A percentile compares a stretch with the other conserved stretches of the same genome.
These are phyloP conservation scores for Acanthornis magna DNA, from an alignment of 2,797 vertebrate genomes.

Conservation along the genomic window DNA sequence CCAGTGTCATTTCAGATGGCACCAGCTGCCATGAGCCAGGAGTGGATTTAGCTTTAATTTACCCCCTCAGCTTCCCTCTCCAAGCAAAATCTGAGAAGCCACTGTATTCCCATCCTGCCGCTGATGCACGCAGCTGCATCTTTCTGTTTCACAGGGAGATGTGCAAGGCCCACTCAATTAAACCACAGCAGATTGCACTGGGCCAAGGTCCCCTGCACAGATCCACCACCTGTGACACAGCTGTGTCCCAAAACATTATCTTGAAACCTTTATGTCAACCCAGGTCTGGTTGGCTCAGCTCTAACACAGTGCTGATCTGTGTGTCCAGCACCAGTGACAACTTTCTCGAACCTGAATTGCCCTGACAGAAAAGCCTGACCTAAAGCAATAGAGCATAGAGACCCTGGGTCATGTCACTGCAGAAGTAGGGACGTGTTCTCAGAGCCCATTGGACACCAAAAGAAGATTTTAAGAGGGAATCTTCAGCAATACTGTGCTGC, in stretches of 20 bases:
- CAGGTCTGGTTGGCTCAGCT: neutral
- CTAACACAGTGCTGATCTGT: neutral
- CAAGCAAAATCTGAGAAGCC: neutral
- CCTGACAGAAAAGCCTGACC: neutral
- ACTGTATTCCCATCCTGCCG: neutral
- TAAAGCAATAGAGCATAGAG: neutral
- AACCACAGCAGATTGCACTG: neutral
- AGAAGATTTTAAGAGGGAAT: neutral
- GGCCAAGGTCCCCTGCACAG: neutral
- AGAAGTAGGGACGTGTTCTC: neutral
- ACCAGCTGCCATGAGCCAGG: neutral
- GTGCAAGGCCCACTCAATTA: neutral
- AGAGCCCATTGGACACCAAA: neutral
- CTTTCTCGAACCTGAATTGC: neutral
- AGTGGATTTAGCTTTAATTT: neutral
- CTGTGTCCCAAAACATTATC: neutral
- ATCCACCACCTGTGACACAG: neutral
- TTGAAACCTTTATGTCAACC: neutral
- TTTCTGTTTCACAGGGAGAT: neutral
- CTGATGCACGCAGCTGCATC: accelerated
- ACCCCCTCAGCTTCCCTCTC: neutral
- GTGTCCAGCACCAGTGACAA: neutral
- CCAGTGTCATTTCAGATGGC: neutral
- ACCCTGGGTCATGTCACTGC: neutral
- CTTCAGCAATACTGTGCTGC: neutral